Evolutionary conservation across 2,888 invertebrate genomes (phyloP).

Genomic region (Rhyacophila evoluta): DNA sequence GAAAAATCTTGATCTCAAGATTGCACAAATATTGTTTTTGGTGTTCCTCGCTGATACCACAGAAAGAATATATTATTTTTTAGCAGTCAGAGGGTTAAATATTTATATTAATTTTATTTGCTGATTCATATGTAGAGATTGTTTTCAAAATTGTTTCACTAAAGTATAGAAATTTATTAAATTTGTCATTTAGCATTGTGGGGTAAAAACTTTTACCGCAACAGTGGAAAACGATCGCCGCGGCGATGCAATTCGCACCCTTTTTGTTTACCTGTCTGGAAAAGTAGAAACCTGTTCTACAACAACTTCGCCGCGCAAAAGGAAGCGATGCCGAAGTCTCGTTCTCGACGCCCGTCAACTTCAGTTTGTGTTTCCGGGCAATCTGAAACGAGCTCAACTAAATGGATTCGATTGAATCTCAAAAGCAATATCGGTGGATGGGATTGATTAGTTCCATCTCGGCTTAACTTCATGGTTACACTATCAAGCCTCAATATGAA

Average conservation of each 20-base stretch:
- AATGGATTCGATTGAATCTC: neutral
- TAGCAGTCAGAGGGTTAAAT: no score
- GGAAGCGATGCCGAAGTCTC: neutral
- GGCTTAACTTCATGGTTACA: neutral
- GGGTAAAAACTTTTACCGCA: neutral
- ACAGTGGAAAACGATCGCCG: neutral
- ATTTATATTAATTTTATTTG: no score
- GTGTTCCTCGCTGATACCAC: no score
- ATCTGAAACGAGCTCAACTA: neutral
- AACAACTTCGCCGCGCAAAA: constrained; percentile 10
- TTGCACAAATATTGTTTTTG: no score
- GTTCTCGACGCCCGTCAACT: constrained; percentile 3
- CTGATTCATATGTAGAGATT: no score
- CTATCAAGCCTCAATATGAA: no score
- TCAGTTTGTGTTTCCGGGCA: neutral
- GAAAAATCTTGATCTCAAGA: no score
- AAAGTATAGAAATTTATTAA: no score
- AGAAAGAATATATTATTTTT: no score
- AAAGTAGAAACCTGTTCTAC: neutral
- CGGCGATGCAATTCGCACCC: neutral
- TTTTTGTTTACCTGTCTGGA: constrained; percentile 35
- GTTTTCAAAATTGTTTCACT: no score
- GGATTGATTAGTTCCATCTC: neutral
- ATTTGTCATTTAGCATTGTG: no score
- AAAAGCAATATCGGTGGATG: neutral